Evolutionary conservation across 2,888 invertebrate genomes (phyloP), one percentile per base, ranked within the genome.

Genomic region (Ormyrus thymus): DNA sequence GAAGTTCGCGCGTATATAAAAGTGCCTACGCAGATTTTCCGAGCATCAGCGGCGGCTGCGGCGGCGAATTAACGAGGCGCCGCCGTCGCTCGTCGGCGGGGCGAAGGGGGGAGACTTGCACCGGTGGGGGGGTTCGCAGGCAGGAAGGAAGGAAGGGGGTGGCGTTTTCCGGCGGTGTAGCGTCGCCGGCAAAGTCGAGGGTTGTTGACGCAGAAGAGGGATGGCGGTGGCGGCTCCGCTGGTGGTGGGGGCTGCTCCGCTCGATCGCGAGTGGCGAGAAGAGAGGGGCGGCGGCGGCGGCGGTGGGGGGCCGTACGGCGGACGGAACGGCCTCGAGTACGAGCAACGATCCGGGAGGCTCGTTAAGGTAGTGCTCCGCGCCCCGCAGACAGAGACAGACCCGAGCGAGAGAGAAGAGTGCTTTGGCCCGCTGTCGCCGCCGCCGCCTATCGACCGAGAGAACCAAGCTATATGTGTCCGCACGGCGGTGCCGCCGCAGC

Each of bases 311-410:
- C 85, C 82, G 89, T 83, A 87, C 89, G 89, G 84, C 85, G 85
- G 85, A 86, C 85, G 87, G 89, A 89, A 89, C 84, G 83, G 88
- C 88, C 50, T 15, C n/a, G 29, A 51, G 29, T 7, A 55, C 13
- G 9, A 15, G 10, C 86, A 88, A 89, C 89, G 89, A 89, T 89
- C 89, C 88, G 89, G 89, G 74, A 69, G 71, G 87, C 87, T 86
- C 87, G 88, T 89, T 86, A 85, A 87, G 86, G 86, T 86, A 89
- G 89, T 89, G 88, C 87, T 85, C 89, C 87, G 88, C 88, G 88
- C 89, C 89, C 89, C 88, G 86, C 84, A 87, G 86, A 15, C 9
- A 48, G n/a, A 7, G 48, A 15, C 9, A 53, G 51, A 55, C 29
- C 29, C 29, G 73, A 62, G 68, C 56, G 61, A 76, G 71, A 55